phyloP scores from a whole-genome alignment of 2,113 vertebrate species.

The Raphicerus campestris region DNA sequence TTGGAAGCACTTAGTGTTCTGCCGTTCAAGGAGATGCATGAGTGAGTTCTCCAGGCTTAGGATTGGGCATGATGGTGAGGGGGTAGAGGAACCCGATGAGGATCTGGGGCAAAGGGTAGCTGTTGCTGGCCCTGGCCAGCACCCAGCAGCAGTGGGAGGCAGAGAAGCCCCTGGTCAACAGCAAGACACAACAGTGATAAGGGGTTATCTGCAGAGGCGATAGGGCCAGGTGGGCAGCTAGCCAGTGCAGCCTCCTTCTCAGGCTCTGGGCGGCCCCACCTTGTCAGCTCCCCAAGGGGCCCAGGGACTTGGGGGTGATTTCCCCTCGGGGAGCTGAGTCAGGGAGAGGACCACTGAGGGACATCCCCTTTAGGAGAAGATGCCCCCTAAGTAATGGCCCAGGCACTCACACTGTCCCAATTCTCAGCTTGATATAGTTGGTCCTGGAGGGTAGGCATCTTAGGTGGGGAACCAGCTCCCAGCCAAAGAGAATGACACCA shows the following conservation, averaged over 20 bases:
- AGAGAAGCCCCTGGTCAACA: background rate
- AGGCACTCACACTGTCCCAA: background rate
- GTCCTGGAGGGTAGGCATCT: background rate
- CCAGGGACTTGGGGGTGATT: fast-evolving
- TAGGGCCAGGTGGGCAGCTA: background rate
- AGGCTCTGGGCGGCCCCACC: background rate
- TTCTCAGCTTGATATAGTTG: background rate
- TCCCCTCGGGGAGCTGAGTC: background rate
- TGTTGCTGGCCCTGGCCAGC: background rate
- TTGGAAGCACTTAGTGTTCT: background rate
- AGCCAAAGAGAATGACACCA: background rate
- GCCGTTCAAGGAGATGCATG: background rate
- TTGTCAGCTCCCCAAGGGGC: background rate
- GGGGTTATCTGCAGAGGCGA: fast-evolving
- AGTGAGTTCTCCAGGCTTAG: background rate
- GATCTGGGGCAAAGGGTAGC: background rate
- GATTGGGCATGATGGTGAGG: background rate
- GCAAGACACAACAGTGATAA: constrained; percentile 51
- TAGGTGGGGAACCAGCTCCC: too few relatives aligned
- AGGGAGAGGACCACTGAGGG: background rate
- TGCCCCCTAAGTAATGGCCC: background rate
- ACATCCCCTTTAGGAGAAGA: background rate
- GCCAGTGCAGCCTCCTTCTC: background rate
- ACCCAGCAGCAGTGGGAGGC: background rate
- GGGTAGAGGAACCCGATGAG: background rate